phyloP scores from a whole-genome alignment of 1,140 invertebrate genomes.

The Drosophila aff. region DNA sequence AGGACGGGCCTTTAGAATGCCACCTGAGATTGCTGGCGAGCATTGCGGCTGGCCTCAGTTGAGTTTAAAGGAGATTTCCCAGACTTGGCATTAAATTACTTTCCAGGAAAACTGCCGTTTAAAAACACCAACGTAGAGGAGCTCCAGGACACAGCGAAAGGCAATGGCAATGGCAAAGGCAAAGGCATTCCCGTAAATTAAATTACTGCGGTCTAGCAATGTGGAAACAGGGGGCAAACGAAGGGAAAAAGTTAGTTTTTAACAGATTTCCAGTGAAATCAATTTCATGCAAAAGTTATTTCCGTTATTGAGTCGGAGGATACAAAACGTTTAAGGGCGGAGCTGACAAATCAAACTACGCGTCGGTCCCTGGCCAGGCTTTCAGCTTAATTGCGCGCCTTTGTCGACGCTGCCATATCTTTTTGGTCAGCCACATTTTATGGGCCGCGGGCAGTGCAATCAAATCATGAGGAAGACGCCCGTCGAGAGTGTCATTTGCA shows the following conservation, averaged over 20 bases:
- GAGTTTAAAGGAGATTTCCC: conserved; percentile 31
- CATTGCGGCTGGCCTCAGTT: conserved; percentile 50
- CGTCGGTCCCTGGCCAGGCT: conserved; percentile 33
- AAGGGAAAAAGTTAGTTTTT: conserved; percentile 26
- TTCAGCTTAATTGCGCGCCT: conserved; percentile 51
- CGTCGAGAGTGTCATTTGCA: conserved; percentile 50
- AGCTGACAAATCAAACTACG: conserved; percentile 24
- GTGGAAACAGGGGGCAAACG: neutral
- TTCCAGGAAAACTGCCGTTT: conserved; percentile 30
- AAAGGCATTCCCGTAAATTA: conserved; percentile 35
- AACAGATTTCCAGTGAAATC: conserved; percentile 43
- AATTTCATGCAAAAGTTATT: conserved; percentile 35
- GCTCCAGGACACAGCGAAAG: neutral
- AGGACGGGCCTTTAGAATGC: conserved; percentile 48
- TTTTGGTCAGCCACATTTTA: conserved; percentile 35
- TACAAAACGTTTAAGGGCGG: conserved; percentile 7
- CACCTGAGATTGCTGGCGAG: conserved; percentile 55
- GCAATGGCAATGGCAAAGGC: neutral
- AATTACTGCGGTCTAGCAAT: conserved; percentile 37
- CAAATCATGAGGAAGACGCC: conserved; percentile 49
- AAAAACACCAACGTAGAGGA: conserved; percentile 7
- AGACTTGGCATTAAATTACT: conserved; percentile 35
- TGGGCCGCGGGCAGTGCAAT: conserved; percentile 45
- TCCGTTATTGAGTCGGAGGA: conserved; percentile 2
- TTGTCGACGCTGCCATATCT: conserved; percentile 21